Percentiles rank a stretch among this genome's conserved stretches.
phyloP scores from a whole-genome alignment of 2,888 invertebrate genomes.

The Coleophora deauratella region DNA sequence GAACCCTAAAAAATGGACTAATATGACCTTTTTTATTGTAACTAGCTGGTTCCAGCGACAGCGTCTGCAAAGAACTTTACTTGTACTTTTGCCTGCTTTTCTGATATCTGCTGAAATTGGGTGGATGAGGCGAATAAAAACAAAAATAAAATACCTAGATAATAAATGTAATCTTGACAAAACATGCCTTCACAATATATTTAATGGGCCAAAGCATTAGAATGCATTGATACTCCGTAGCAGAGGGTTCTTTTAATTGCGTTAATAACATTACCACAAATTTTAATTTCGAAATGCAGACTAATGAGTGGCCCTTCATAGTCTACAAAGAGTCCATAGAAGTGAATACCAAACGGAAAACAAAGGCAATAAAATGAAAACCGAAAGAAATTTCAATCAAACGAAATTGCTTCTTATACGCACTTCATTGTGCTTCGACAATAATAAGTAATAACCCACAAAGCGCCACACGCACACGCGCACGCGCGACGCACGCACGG shows the following conservation, averaged over 20 bases:
- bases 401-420: constrained; percentile 47
- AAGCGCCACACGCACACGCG: constrained; percentile 41
- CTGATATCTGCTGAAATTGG: too few relatives aligned
- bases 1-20: too few relatives aligned
- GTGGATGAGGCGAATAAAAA: too few relatives aligned
- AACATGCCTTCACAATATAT: too few relatives aligned
- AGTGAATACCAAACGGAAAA: constrained; percentile 26
- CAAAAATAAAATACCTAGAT: too few relatives aligned
- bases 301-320: constrained; percentile 41
- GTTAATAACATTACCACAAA: constrained; percentile 31
- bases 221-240: too few relatives aligned
- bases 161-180: too few relatives aligned
- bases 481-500: constrained; percentile 19
- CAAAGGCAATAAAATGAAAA: constrained; percentile 40
- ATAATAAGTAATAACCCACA: constrained; percentile 61
- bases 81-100: too few relatives aligned
- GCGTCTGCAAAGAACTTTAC: too few relatives aligned
- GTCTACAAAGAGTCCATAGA: constrained; percentile 43
- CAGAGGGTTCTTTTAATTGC: constrained; percentile 9
- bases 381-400: constrained; percentile 50
- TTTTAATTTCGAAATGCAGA: constrained; percentile 31
- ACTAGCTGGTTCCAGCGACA: too few relatives aligned
- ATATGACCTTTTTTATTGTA: too few relatives aligned
- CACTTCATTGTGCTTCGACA: constrained; percentile 53
- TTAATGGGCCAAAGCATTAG: too few relatives aligned